phyloP scores from a whole-genome alignment of 2,888 invertebrate species.

The Polydrusus cervinus region DNA sequence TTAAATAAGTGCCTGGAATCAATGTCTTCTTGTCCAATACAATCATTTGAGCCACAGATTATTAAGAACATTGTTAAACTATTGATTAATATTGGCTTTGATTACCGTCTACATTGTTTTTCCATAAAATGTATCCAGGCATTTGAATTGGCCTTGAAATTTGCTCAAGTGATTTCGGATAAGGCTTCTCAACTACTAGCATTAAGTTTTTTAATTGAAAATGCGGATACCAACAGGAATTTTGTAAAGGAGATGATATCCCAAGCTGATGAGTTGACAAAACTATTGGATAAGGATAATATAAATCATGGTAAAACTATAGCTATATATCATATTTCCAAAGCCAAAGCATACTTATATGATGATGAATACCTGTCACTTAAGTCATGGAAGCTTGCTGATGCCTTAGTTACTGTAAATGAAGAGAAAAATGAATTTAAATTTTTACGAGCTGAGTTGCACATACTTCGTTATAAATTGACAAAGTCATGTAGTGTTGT shows the following conservation, averaged over 20 bases:
- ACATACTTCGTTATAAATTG: slow-evolving; percentile 56
- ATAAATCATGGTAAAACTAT: slow-evolving; percentile 39
- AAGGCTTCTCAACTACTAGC: slow-evolving; percentile 56
- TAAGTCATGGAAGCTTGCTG: slow-evolving; percentile 57
- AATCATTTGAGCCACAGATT: slow-evolving; percentile 31
- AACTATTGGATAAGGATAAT: slow-evolving; percentile 38
- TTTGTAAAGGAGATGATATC: slow-evolving; percentile 51
- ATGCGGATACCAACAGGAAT: slow-evolving; percentile 51
- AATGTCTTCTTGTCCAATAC: slow-evolving; percentile 50
- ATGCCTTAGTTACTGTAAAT: slow-evolving; percentile 48
- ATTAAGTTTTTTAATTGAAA: slow-evolving; percentile 60
- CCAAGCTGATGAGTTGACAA: slow-evolving; percentile 51
- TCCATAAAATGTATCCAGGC: slow-evolving; percentile 58
- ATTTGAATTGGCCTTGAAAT: slow-evolving; percentile 58
- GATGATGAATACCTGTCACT: slow-evolving; percentile 54
- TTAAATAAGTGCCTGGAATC: slow-evolving; percentile 57
- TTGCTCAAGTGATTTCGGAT: slow-evolving; percentile 57
- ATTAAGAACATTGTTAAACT: slow-evolving; percentile 50
- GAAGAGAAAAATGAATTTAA: slow-evolving; percentile 48
- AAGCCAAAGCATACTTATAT: slow-evolving; percentile 55
- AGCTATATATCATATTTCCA: slow-evolving; percentile 55
- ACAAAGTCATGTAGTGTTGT: slow-evolving; percentile 40
- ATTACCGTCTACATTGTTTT: slow-evolving; percentile 61
- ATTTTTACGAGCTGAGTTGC: slow-evolving; percentile 56
- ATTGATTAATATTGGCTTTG: slow-evolving; percentile 59